Conservation (phyloP, 1,140 invertebrate genomes). For the Lordiphosa clarofinis region DNA sequence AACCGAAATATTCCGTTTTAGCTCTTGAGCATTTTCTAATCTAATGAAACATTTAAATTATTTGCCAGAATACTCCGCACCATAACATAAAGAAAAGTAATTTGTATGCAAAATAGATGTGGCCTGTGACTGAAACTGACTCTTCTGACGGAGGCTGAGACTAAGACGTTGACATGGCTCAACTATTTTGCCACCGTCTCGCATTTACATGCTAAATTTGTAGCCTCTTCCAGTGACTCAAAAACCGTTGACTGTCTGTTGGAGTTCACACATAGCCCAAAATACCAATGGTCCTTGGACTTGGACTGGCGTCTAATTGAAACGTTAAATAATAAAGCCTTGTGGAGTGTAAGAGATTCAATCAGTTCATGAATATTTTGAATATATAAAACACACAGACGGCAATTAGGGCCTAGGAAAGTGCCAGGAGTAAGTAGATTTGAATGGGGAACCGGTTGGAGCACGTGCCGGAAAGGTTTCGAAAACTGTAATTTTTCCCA, state of each 20-base stretch:
- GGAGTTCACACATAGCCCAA: slow-evolving; percentile 30
- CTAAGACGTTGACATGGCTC: slow-evolving; percentile 22
- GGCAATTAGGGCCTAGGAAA: slow-evolving; percentile 52
- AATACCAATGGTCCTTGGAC: slow-evolving; percentile 36
- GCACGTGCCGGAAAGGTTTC: no score
- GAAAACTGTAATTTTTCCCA: no score
- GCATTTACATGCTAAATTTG: slow-evolving; percentile 74
- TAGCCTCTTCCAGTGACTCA: slow-evolving; percentile 44
- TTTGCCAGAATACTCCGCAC: slow-evolving; percentile 49
- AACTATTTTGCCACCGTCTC: slow-evolving; percentile 62
- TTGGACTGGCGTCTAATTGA: slow-evolving; percentile 54
- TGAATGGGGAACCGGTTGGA: neutral
- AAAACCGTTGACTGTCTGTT: slow-evolving; percentile 32
- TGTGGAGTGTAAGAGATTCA: slow-evolving; percentile 66
- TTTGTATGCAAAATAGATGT: slow-evolving; percentile 74
- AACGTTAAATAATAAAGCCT: slow-evolving; percentile 74
- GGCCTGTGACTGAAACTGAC: slow-evolving; percentile 26
- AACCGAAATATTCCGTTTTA: slow-evolving; percentile 24
- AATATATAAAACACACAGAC: slow-evolving; percentile 10
- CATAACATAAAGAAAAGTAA: slow-evolving; percentile 76
- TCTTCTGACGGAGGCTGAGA: neutral
- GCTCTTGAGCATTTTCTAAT: slow-evolving; percentile 48
- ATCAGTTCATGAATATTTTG: slow-evolving; percentile 58
- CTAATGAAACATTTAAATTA: slow-evolving; percentile 78
- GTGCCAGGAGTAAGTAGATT: neutral